Percentiles rank a stretch among this genome's conserved stretches.
Conservation (phyloP, 2,797 vertebrate genomes). For the Clarias laeviceps region DNA sequence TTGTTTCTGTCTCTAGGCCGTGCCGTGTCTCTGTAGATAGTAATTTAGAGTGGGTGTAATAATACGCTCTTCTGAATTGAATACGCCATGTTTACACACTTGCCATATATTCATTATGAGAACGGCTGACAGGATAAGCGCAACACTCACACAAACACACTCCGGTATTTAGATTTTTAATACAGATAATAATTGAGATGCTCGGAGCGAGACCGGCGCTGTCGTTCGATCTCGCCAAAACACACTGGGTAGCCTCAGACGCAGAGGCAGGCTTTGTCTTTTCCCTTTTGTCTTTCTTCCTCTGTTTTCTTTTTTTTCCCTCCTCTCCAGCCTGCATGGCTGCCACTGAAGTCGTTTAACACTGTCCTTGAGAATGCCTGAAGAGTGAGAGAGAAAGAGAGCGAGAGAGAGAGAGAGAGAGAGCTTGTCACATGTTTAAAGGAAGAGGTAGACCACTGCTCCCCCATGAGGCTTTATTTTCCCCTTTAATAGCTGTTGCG, state of each 20-base stretch:
- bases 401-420: neutral
- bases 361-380: conserved; percentile 97
- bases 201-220: conserved; percentile 63
- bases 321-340: conserved; percentile 77
- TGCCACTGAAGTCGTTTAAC: conserved; percentile 94
- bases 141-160: neutral
- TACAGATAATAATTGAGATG: conserved; percentile 61
- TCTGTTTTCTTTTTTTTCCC: conserved; percentile 53
- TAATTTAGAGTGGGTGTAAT: conserved; percentile 48
- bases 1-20: conserved; percentile 40
- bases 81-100: conserved; percentile 43
- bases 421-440: conserved; percentile 87
- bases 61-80: conserved; percentile 44
- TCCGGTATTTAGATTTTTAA: conserved; percentile 39
- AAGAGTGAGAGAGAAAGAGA: conserved; percentile 26
- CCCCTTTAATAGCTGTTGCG: conserved; percentile 99
- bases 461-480: conserved; percentile 96
- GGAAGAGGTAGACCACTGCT: conserved; percentile 87
- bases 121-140: conserved; percentile 33
- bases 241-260: conserved; percentile 33
- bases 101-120: conserved; percentile 38
- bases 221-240: conserved; percentile 11
- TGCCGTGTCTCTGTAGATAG: conserved; percentile 34
- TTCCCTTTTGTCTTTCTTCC: conserved; percentile 40
- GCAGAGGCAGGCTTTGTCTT: conserved; percentile 44